These are phyloP conservation scores for Drosophila suboccidentalis DNA, from an alignment of 2,888 invertebrate species.

Conservation along the genomic window DNA sequence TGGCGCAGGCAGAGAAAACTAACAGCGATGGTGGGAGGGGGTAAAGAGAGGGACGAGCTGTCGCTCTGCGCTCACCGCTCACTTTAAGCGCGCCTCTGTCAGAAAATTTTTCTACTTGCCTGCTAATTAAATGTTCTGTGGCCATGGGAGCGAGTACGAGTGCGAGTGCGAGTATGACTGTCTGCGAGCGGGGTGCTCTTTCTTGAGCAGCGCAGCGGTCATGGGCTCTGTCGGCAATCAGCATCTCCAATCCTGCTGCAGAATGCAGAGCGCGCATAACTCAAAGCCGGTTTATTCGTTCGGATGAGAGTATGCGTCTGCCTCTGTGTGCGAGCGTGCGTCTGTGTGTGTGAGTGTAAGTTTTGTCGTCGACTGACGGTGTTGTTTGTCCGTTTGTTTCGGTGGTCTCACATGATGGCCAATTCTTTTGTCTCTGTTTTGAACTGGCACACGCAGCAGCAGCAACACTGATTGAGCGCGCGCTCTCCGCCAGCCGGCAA, in stretches of 20 bases:
- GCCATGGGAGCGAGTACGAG: conserved; percentile 33
- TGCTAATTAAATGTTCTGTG: conserved; percentile 67
- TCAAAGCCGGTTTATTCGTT: conserved; percentile 72
- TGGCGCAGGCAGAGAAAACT: conserved; percentile 38
- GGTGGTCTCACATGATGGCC: conserved; percentile 58
- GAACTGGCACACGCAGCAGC: conserved; percentile 43
- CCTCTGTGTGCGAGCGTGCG: conserved; percentile 13
- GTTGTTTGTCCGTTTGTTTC: conserved; percentile 54
- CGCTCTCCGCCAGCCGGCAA: conserved; percentile 45
- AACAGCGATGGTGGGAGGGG: conserved; percentile 10
- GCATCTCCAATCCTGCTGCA: conserved; percentile 78
- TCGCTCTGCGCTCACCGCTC: conserved; percentile 48
- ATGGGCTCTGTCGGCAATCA: conserved; percentile 48
- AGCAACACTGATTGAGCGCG: conserved; percentile 34
- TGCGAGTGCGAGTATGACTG: conserved; percentile 17
- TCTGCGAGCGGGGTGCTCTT: conserved; percentile 56
- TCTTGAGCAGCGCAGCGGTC: conserved; percentile 49
- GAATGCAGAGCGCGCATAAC: conserved; percentile 77
- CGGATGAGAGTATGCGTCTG: conserved; percentile 54
- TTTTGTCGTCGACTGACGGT: conserved; percentile 38
- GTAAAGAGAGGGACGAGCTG: conserved; percentile 39
- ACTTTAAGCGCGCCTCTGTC: conserved; percentile 61
- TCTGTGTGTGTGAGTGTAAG: conserved; percentile 38
- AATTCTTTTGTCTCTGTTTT: conserved; percentile 67
- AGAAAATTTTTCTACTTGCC: conserved; percentile 45